These are phyloP conservation scores for Anoncus sp. DNA, from an alignment of 2,888 invertebrate genomes.

Conservation along the genomic window DNA sequence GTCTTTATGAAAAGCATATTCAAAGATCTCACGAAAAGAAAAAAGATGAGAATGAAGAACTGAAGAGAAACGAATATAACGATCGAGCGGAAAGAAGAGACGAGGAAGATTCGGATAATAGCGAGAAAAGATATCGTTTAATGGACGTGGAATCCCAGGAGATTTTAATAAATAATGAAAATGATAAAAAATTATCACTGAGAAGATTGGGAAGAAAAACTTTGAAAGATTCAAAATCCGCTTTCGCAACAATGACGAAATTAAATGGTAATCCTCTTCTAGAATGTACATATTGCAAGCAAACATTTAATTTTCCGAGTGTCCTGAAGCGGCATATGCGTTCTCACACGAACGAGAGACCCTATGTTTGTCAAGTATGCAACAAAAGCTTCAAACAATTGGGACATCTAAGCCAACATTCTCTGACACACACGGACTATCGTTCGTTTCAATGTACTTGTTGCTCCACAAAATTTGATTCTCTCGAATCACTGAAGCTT, in stretches of 20 bases:
- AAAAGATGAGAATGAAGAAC: background rate
- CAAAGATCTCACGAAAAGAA: conserved; percentile 66
- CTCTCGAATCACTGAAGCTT: conserved; percentile 70
- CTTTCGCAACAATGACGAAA: conserved; percentile 20
- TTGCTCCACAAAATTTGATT: conserved; percentile 72
- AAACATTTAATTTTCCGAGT: conserved; percentile 76
- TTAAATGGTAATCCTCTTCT: conserved; percentile 64
- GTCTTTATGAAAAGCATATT: conserved; percentile 71
- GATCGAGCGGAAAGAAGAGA: conserved; percentile 4
- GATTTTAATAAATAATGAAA: background rate
- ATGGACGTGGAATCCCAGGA: background rate
- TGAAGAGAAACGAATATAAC: background rate
- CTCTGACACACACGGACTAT: conserved; percentile 75
- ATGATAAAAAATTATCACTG: background rate
- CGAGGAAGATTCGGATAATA: background rate
- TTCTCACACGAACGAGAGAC: conserved; percentile 77
- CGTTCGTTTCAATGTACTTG: conserved; percentile 73
- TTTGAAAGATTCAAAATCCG: conserved; percentile 38
- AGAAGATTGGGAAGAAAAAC: conserved; percentile 10
- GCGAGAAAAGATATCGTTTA: background rate
- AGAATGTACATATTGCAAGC: conserved; percentile 74
- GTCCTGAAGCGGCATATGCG: conserved; percentile 77
- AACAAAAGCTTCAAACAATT: conserved; percentile 77
- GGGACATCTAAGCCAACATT: conserved; percentile 77
- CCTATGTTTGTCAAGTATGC: conserved; percentile 75